phyloP scores from a whole-genome alignment of 2,113 vertebrate species.

The Paralichthys olivaceus region DNA sequence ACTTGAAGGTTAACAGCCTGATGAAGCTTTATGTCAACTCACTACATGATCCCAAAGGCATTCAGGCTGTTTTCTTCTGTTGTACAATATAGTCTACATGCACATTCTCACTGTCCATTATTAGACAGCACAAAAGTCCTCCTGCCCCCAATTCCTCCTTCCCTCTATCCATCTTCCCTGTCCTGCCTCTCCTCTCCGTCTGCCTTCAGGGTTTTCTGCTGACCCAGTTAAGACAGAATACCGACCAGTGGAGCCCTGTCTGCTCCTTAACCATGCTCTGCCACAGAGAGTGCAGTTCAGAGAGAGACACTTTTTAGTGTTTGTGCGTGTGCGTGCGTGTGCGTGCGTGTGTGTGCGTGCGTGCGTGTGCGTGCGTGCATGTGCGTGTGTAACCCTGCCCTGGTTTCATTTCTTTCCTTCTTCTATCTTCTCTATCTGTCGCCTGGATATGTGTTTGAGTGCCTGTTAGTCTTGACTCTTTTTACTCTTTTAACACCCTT shows the following conservation, averaged over 20 bases:
- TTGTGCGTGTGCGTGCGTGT: background rate
- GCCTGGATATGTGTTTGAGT: background rate
- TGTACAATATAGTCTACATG: background rate
- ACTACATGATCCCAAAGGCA: background rate
- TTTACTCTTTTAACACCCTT: conserved; percentile 45
- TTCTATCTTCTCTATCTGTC: conserved; percentile 1
- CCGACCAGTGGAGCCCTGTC: conserved; percentile 31
- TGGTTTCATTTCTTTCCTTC: conserved; percentile 12
- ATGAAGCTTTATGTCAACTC: conserved; percentile 13
- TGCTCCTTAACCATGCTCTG: conserved; percentile 31
- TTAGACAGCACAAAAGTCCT: conserved; percentile 45
- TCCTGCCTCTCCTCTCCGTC: conserved; percentile 36
- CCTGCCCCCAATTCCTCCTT: conserved; percentile 54
- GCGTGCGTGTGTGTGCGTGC: too few species aligned
- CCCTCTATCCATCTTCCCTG: conserved; percentile 53
- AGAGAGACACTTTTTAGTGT: background rate
- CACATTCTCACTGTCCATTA: conserved; percentile 40
- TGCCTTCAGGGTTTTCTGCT: conserved; percentile 54
- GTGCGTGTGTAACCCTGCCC: conserved; percentile 3
- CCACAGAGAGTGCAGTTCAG: conserved; percentile 30
- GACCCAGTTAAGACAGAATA: conserved; percentile 71
- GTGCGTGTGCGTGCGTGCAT: background rate
- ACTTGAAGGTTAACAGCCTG: background rate
- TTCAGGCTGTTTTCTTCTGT: conserved; percentile 17
- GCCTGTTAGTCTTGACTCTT: conserved; percentile 2